These are phyloP conservation scores for Acanthosepion lycidas DNA, from an alignment of 2,888 invertebrate genomes.

Conservation along the genomic window DNA sequence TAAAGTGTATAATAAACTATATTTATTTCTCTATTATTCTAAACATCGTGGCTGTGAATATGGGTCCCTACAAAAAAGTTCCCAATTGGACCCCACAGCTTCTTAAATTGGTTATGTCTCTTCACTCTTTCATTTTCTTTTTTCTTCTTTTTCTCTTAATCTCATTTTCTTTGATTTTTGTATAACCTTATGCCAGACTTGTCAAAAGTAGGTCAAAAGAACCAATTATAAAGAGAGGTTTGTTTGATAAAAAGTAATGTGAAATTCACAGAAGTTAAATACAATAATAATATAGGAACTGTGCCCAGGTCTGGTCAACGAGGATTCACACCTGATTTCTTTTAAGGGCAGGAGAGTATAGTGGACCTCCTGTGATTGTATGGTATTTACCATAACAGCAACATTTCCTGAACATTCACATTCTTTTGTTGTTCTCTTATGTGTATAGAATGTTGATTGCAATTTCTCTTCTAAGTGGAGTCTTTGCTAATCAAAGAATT, in stretches of 20 bases:
- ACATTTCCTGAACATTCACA: not conserved
- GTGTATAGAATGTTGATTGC: not conserved
- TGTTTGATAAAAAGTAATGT: not conserved
- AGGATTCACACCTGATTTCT: not conserved
- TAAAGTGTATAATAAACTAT: too few species aligned
- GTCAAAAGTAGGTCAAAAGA: too few species aligned
- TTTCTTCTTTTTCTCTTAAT: too few species aligned
- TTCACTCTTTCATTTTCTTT: too few species aligned
- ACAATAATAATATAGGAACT: not conserved
- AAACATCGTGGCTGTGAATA: too few species aligned
- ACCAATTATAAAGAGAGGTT: too few species aligned
- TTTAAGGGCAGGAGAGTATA: not conserved
- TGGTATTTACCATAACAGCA: not conserved
- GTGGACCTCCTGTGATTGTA: not conserved
- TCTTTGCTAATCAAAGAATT: slow-evolving; percentile 15
- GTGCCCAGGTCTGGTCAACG: not conserved
- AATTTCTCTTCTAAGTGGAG: not conserved
- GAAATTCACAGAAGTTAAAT: not conserved
- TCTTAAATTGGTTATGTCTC: too few species aligned
- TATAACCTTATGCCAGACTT: too few species aligned
- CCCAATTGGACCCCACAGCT: too few species aligned
- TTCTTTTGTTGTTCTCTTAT: not conserved
- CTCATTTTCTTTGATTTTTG: too few species aligned
- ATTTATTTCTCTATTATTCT: too few species aligned
- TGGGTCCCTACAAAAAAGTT: too few species aligned